These are phyloP conservation scores for Basileuterus tristriatus DNA, from an alignment of 2,797 vertebrate species.

Conservation along the genomic window DNA sequence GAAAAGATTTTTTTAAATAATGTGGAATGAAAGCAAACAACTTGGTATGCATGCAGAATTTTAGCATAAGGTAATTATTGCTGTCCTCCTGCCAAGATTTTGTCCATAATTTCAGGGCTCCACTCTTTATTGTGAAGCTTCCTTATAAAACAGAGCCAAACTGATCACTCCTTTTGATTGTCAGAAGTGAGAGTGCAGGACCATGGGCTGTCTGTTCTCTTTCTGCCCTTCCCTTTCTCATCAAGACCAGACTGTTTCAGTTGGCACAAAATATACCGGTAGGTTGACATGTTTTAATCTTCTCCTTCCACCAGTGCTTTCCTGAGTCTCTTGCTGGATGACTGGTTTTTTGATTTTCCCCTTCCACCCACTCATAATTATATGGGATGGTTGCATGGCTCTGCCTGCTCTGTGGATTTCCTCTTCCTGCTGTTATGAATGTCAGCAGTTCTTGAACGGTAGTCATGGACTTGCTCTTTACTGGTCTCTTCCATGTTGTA, in stretches of 20 bases:
- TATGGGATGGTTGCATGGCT: slow-evolving; percentile 5
- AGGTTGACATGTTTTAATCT: slow-evolving; percentile 36
- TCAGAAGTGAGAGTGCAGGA: slow-evolving; percentile 9
- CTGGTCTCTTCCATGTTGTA: neutral
- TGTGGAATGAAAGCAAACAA: neutral
- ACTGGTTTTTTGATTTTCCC: slow-evolving; percentile 23
- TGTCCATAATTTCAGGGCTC: neutral
- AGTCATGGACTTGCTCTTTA: neutral
- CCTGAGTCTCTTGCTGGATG: slow-evolving; percentile 11
- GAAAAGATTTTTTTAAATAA: neutral
- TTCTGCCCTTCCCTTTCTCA: slow-evolving; percentile 30
- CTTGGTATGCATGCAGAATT: neutral
- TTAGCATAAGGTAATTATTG: neutral
- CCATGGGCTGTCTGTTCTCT: neutral
- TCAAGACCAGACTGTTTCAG: slow-evolving; percentile 44
- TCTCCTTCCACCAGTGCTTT: slow-evolving; percentile 2
- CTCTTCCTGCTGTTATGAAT: slow-evolving; percentile 34
- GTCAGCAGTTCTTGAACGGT: slow-evolving; percentile 7
- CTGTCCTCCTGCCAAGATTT: slow-evolving; percentile 1
- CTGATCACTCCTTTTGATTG: slow-evolving; percentile 10
- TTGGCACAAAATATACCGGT: neutral
- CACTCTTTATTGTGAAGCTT: slow-evolving; percentile 27
- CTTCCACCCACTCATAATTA: slow-evolving; percentile 34
- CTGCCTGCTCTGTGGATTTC: slow-evolving; percentile 51
- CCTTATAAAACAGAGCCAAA: slow-evolving; percentile 24